Conservation (phyloP, 2,888 invertebrate species). For the Anoplius nigerrimus region DNA sequence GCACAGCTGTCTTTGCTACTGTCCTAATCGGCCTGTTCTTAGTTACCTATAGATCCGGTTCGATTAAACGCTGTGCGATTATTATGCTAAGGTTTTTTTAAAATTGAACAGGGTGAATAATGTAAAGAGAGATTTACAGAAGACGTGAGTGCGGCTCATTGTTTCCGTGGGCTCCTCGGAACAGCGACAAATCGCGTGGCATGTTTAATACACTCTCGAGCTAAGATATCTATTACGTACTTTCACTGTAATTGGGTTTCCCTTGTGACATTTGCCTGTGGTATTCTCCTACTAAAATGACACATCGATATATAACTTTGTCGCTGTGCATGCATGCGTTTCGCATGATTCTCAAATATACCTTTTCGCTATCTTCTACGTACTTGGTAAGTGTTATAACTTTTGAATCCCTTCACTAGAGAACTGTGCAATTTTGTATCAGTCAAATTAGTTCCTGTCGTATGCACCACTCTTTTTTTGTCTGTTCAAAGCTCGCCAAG, state of each 20-base stretch:
- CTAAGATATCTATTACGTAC: slow-evolving; percentile 9
- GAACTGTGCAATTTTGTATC: slow-evolving; percentile 25
- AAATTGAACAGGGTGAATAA: slow-evolving; percentile 10
- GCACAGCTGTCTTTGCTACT: slow-evolving; percentile 33
- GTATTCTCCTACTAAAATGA: no score
- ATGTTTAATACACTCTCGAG: neutral
- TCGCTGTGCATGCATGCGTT: no score
- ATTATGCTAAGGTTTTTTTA: slow-evolving; percentile 11
- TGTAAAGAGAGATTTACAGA: slow-evolving; percentile 17
- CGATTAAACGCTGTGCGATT: no score
- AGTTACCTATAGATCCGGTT: neutral
- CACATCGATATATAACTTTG: no score
- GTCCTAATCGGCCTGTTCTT: slow-evolving; percentile 6
- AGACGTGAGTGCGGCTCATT: slow-evolving; percentile 10
- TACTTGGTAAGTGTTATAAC: no score
- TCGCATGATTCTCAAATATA: no score
- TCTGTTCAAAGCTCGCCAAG: slow-evolving; percentile 15
- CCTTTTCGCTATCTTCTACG: no score
- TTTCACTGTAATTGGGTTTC: neutral
- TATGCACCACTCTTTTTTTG: slow-evolving; percentile 17
- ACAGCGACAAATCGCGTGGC: neutral
- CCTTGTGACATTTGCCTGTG: no score
- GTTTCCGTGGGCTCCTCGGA: neutral
- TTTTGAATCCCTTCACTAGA: slow-evolving; percentile 6
- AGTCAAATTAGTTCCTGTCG: slow-evolving; percentile 40